Evolutionary conservation across 2,113 vertebrate genomes (phyloP).

Genomic region (Ovis canadensis): DNA sequence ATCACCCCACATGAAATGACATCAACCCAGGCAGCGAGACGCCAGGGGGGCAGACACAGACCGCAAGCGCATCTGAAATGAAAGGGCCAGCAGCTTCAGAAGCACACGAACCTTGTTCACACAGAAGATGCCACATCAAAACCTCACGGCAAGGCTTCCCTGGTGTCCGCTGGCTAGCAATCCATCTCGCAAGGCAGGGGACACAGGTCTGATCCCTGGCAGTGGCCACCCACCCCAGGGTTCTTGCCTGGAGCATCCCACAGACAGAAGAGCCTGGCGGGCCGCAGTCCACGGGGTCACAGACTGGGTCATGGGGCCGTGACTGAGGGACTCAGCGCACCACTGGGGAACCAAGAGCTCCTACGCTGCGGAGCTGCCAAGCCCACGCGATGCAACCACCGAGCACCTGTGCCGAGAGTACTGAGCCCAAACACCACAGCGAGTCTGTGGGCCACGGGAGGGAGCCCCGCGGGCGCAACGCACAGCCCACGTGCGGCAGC

Average conservation of each 20-base stretch:
- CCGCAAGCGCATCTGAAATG: accelerated
- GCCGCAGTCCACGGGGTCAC: accelerated
- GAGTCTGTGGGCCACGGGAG: no score
- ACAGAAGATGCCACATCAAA: accelerated
- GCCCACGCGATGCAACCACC: background rate
- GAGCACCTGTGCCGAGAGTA: accelerated
- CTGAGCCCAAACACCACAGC: background rate
- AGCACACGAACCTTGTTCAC: background rate
- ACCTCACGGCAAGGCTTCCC: background rate
- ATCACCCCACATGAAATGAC: background rate
- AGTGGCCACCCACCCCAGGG: background rate
- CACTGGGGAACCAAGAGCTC: background rate
- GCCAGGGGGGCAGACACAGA: accelerated
- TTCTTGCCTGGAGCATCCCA: background rate
- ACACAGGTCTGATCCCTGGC: background rate
- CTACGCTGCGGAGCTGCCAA: accelerated
- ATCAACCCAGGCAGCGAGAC: background rate
- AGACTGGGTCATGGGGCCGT: background rate
- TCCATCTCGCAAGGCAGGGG: background rate
- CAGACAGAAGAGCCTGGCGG: accelerated
- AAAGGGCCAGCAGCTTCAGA: no score
- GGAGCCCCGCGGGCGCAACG: accelerated
- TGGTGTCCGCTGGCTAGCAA: background rate
- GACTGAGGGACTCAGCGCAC: accelerated
- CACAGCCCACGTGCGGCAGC: background rate